A percentile compares a stretch with the other conserved stretches of the same genome.
Evolutionary conservation across 2,113 vertebrate genomes (phyloP).

Genomic region (Rattus norvegicus): GRCr8 NC_086025.1:63576001-63576500

Average conservation of each 20-base stretch:
- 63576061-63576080: constrained; percentile 12
- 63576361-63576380: constrained; percentile 64
- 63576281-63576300: constrained; percentile 72
- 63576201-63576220: constrained; percentile 75
- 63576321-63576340: constrained; percentile 70
- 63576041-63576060: constrained; percentile 21
- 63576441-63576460: neutral
- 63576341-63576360: constrained; percentile 63
- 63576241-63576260: constrained; percentile 54
- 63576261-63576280: constrained; percentile 77
- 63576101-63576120: constrained; percentile 62
- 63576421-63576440: constrained; percentile 18
- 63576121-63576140: constrained; percentile 58
- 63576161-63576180: constrained; percentile 64
- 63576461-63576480: neutral
- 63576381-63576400: constrained; percentile 30
- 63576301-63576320: constrained; percentile 67
- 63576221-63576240: constrained; percentile 48
- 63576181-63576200: constrained; percentile 56
- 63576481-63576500: neutral
- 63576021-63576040: constrained; percentile 62
- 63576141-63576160: constrained; percentile 60
- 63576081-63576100: neutral
- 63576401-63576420: constrained; percentile 61
- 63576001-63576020: constrained; percentile 40